Base-by-base conservation (phyloP, 35 echinoderm and acorn worm genomes). In the Stichopus chloronotus region DNA sequence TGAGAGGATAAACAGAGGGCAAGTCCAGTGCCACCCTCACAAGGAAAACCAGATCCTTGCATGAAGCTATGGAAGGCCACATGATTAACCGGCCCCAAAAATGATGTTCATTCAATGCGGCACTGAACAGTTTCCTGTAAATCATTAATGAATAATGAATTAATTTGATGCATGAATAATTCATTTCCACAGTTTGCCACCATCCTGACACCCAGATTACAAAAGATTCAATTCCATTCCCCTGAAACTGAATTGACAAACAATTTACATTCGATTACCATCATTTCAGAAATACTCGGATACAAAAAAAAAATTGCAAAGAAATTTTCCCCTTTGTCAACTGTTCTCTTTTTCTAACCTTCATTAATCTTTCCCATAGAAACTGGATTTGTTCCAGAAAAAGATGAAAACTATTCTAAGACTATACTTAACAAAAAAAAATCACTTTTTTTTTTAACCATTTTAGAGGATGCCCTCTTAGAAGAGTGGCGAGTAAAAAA, bases 381-480 rank as follows among this genome's bases (percentile, higher is more conserved):
- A 74, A 74, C 69, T 74, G 69, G 19, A 74, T 74, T 74, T 74
- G 22, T 74, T 7, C 19, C 69, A 74, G 69, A 74, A 74, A 74
- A 74, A 21, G 69, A 74, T 7, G 11, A n/a, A 21, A 74, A 74
- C 22, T 43, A 74, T 74, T 74, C 69, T 74, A 21, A 21, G 30
- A 43, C 30, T 43, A 43, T 43, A 43, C 30, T 43, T 43, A 20
- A 74, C 69, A 74, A 74, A 74, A 74, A 74, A 74, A 19, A 74
- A 74, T 43, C 30, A 43, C 30, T 43, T 43, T 43, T 43, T n/a
- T 72, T 74, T 16, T 74, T 74, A 7, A 14, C 69, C 69, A 74
- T 74, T 74, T 74, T 43, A 43, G 30, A 74, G 69, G 69, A 74
- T 74, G 69, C 19, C 69, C 69, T 74, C 19, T 74, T 74, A 74